phyloP scores from a whole-genome alignment of 2,797 vertebrate species.

The Halcyon chelicuti region DNA sequence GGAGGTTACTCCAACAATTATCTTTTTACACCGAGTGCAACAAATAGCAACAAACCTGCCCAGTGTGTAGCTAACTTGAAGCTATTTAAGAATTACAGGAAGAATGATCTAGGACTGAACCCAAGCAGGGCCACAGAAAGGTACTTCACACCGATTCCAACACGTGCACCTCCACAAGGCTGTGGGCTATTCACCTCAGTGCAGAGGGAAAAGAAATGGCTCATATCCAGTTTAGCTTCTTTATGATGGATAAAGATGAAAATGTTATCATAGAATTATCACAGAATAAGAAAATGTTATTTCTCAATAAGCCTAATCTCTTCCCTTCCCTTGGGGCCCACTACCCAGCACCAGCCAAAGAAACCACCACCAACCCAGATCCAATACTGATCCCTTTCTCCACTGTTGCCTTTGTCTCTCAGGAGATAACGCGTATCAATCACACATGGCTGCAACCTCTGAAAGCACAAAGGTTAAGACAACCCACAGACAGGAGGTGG shows the following conservation, averaged over 20 bases:
- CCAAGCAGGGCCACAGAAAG: background rate
- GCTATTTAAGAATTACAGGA: background rate
- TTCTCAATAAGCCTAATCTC: background rate
- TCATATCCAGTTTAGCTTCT: background rate
- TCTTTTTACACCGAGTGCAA: background rate
- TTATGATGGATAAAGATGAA: background rate
- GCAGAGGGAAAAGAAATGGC: background rate
- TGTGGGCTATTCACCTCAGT: background rate
- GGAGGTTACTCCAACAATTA: background rate
- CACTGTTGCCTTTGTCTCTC: background rate
- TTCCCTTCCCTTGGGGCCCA: background rate
- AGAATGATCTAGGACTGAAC: background rate
- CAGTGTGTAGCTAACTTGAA: background rate
- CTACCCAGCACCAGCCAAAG: background rate
- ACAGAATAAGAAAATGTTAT: background rate
- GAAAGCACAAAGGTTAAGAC: background rate
- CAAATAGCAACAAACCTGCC: background rate
- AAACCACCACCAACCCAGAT: background rate
- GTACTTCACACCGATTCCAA: background rate
- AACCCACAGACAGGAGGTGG: background rate
- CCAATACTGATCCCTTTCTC: background rate
- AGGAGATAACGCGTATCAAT: rapidly evolving
- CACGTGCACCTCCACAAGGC: rapidly evolving
- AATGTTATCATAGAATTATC: too few relatives aligned
- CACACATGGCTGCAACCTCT: background rate